phyloP scores from a whole-genome alignment of 2,797 vertebrate species.

The Crocidura indochinensis region DNA sequence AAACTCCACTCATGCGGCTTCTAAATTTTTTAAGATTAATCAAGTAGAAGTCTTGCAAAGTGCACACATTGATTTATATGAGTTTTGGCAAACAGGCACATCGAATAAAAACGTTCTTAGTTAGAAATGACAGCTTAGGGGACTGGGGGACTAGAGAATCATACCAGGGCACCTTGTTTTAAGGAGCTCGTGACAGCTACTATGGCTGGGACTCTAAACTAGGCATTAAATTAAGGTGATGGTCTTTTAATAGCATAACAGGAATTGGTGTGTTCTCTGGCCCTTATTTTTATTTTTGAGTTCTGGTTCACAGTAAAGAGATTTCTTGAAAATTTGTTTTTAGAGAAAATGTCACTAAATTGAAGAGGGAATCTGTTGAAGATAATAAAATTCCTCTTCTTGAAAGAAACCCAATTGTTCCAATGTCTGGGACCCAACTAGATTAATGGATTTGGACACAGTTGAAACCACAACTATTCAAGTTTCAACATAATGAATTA shows the following conservation, averaged over 20 bases:
- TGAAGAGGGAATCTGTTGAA: neutral
- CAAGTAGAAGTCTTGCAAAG: constrained; percentile 76
- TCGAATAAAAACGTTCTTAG: constrained; percentile 64
- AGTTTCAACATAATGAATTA: neutral
- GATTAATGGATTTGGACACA: neutral
- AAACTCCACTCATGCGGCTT: constrained; percentile 77
- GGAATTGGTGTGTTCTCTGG: neutral
- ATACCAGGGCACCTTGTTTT: constrained; percentile 25
- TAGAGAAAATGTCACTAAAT: neutral
- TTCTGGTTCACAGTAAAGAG: neutral
- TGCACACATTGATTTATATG: constrained; percentile 81
- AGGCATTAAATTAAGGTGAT: neutral
- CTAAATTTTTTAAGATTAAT: constrained; percentile 84
- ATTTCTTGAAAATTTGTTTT: constrained; percentile 1
- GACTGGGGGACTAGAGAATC: neutral
- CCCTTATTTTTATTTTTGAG: constrained; percentile 45
- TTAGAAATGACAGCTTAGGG: constrained; percentile 68
- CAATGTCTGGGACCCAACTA: neutral
- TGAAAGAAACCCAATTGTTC: neutral
- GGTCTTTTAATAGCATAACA: neutral
- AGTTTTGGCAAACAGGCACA: constrained; percentile 77
- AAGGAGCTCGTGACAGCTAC: constrained; percentile 43
- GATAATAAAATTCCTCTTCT: neutral
- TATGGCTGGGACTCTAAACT: neutral
- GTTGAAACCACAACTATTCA: neutral